Percentiles rank a stretch among this genome's conserved stretches.
Conservation (phyloP, 2,113 vertebrate genomes). For the Saguinus imperator region DNA sequence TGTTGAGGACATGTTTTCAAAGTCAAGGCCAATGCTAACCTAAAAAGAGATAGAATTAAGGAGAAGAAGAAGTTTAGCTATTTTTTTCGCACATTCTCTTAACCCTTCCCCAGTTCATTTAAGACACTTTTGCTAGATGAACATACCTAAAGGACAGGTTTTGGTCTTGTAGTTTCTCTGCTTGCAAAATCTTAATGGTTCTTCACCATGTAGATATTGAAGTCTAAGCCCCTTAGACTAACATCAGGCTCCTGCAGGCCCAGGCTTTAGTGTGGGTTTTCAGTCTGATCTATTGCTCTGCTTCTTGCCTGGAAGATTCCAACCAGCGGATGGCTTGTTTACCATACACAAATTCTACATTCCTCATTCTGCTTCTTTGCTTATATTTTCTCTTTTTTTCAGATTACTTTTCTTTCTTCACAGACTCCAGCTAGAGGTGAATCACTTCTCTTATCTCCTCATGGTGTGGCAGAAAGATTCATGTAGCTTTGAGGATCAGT, state of each 20-base stretch:
- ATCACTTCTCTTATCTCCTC: neutral
- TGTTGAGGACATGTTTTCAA: neutral
- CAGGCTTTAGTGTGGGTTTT: neutral
- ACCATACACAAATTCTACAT: neutral
- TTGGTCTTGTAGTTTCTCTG: neutral
- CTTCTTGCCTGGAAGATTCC: neutral
- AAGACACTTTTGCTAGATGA: neutral
- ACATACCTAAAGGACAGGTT: neutral
- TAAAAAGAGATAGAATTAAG: slow-evolving; percentile 29
- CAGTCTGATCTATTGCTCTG: neutral
- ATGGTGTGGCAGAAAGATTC: neutral
- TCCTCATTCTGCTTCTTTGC: neutral
- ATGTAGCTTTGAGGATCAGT: neutral
- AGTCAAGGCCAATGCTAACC: neutral
- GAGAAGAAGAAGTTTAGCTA: neutral
- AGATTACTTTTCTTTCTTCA: neutral
- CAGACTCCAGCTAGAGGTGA: neutral
- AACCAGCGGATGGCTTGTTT: neutral
- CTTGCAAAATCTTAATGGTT: neutral
- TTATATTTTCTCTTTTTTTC: neutral
- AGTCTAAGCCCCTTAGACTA: neutral
- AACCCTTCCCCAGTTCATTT: neutral
- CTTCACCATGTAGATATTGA: neutral
- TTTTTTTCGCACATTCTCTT: neutral
- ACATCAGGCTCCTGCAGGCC: neutral